Base-by-base conservation (phyloP, 2,113 vertebrate genomes). In the Gadus macrocephalus region DNA sequence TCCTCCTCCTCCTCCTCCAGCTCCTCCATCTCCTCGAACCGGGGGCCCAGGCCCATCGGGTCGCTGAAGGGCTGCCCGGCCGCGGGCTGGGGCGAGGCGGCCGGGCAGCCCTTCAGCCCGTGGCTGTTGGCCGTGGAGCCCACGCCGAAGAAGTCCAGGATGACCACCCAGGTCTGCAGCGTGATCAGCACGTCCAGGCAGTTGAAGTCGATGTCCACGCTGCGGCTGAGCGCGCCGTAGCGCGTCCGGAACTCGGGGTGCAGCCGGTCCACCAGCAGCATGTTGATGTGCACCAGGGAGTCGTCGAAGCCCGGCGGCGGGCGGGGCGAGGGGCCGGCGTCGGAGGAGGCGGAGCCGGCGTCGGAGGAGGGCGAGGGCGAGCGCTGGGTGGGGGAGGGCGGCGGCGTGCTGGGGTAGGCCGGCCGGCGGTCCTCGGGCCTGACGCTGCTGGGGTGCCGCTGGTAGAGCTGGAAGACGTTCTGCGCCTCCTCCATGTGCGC, bases 121-220 rank as follows among this genome's bases (percentile, higher is more conserved):
- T 99, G 97, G 85, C 98, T 99, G 81, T 94, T 95, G 71, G 97
- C 97, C 9, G 97, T 98, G 69, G 97, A 99, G 63, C 97, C 97
- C 64, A 99, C 98, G 6, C 96, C 94, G 89, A 99, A 99, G 82
- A 99, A 99, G 86, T 99, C 97, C 66, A 99, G 85, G 68, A 99
- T 98, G 67, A 99, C 95, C 0, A 99, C 97, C 97, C 97, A 99
- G 35, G 97, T 99, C 77, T 99, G 97, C 67, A 98, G 88, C 0
- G 97, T 98, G 83, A 99, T 95, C 79, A 99, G 84, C 49, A 99
- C 93, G 53, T 98, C 97, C 67, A 99, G 84, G 85, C 97, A 99
- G 88, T 98, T 98, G 80, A 99, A 98, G 89, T 99, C 97, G 8
- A 99, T 91, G 11, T 99, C 95, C 56, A 99, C 87, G 2, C 91